phyloP scores from a whole-genome alignment of 2,888 invertebrate genomes.

The Drosophila colorata region DNA sequence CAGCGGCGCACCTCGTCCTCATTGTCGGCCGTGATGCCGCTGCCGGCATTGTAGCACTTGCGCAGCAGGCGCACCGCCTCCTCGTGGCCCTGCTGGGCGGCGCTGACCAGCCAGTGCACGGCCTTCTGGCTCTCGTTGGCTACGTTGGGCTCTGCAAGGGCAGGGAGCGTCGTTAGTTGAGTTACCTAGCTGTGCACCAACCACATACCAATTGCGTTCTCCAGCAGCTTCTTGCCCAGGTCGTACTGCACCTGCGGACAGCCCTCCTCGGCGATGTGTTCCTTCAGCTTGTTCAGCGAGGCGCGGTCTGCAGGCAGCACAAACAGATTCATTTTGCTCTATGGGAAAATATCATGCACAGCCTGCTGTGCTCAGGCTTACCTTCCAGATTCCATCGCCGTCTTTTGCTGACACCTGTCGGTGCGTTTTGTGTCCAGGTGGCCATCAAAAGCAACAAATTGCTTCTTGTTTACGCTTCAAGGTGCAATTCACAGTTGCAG shows the following conservation, averaged over 20 bases:
- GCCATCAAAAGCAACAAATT: constrained; percentile 74
- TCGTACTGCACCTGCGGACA: constrained; percentile 96
- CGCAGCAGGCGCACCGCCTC: constrained; percentile 92
- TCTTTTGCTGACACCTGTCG: constrained; percentile 77
- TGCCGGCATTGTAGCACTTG: constrained; percentile 88
- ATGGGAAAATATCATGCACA: neutral
- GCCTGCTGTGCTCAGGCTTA: constrained; percentile 40
- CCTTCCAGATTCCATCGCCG: constrained; percentile 85
- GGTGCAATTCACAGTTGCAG: constrained; percentile 29
- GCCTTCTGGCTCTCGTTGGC: constrained; percentile 89
- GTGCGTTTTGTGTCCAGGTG: constrained; percentile 84
- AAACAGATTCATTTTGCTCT: constrained; percentile 3
- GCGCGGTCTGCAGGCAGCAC: constrained; percentile 77
- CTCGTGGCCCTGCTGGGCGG: constrained; percentile 95
- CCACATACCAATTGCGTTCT: constrained; percentile 90
- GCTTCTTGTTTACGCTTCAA: constrained; percentile 52
- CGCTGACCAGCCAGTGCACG: constrained; percentile 96
- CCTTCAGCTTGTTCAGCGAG: constrained; percentile 85
- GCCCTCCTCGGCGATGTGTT: constrained; percentile 94
- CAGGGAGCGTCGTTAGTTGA: neutral
- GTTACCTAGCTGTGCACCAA: neutral
- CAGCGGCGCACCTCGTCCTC: constrained; percentile 91
- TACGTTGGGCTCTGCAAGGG: constrained; percentile 73
- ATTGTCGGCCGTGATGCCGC: constrained; percentile 91
- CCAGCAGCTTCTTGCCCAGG: constrained; percentile 92